Base-by-base conservation (phyloP, 2,797 vertebrate species). In the Antrozous pallidus region DNA sequence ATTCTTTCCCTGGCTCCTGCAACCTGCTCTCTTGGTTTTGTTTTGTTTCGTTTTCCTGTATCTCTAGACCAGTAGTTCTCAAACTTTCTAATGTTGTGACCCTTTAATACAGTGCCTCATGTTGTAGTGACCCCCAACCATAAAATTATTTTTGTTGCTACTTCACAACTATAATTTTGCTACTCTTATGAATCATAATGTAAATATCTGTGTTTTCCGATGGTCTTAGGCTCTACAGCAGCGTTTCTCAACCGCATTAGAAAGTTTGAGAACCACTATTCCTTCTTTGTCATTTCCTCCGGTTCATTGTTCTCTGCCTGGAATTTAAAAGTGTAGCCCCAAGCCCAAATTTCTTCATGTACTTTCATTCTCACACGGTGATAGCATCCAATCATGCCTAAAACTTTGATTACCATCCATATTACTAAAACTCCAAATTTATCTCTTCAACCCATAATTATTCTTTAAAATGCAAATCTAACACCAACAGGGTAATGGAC, bases 381-480 rank as follows among this genome's bases (percentile, higher is more conserved):
- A 84, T 65, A 91, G 82, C 1, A 69, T 47, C 33, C 31, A 84
- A 16, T 79, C 67, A 75, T 31, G 4, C 31, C 67, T 93, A 74
- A 33, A 74, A 56, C 42, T 88, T 78, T 78, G 51, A 94, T 82
- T 71, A 73, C 8, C 38, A 49, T 5, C 26, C 77, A 45, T 33
- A 24, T n/a, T 81, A 94, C 17, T 77, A 63, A 38, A 81, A 47
- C 22, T 56, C 17, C 28, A 88, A 95, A 54, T 38, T 45, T 88
- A 82, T 85, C 24, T 75, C 69, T 79, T 93, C 33, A 92, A 77
- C 13, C 5, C 18, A 74, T 12, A 87, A 33, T 82, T 91, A 33
- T 20, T 74, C 69, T 91, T 42, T 82, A 88, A 94, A 95, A 65
- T n/a, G 22, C 20, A 94, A 82, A 90, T 40, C 40, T 74, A 89